Conservation (phyloP, 2,797 vertebrate species). For the Melanotaenia maccullochi region DNA sequence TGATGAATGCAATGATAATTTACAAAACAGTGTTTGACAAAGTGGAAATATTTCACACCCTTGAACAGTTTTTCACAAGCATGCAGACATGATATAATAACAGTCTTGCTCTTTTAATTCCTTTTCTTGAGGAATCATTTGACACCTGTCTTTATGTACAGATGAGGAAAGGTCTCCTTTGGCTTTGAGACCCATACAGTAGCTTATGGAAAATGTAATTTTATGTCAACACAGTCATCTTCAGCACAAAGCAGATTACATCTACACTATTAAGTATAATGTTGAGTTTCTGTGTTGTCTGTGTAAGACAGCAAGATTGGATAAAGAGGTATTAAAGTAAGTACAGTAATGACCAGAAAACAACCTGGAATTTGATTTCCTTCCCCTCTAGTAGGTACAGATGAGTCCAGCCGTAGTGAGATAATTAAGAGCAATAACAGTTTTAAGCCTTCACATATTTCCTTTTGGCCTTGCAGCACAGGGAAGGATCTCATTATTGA, state of each 20-base stretch:
- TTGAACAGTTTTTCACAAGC: slow-evolving; percentile 54
- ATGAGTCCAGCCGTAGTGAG: slow-evolving; percentile 63
- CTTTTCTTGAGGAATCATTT: slow-evolving; percentile 48
- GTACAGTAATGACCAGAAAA: slow-evolving; percentile 74
- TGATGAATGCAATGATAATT: slow-evolving; percentile 47
- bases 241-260: slow-evolving; percentile 64
- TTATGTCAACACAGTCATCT: slow-evolving; percentile 70
- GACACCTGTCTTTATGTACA: slow-evolving; percentile 54
- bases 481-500: slow-evolving; percentile 38
- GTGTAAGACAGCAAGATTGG: slow-evolving; percentile 77
- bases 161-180: slow-evolving; percentile 61
- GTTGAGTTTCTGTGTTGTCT: slow-evolving; percentile 66
- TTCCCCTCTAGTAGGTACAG: slow-evolving; percentile 76
- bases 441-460: slow-evolving; percentile 79
- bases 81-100: slow-evolving; percentile 64
- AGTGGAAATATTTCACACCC: slow-evolving; percentile 47
- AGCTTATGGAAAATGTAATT: slow-evolving; percentile 75
- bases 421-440: slow-evolving; percentile 82
- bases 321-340: slow-evolving; percentile 79
- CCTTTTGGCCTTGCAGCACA: slow-evolving; percentile 59
- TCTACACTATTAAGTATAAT: slow-evolving; percentile 69
- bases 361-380: slow-evolving; percentile 68
- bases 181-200: slow-evolving; percentile 61
- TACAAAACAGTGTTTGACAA: slow-evolving; percentile 53
- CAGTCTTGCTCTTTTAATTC: slow-evolving; percentile 57